A percentile compares a stretch with the other conserved stretches of the same genome.
phyloP scores from a whole-genome alignment of 2,113 vertebrate genomes.

The Tichodroma muraria region DNA sequence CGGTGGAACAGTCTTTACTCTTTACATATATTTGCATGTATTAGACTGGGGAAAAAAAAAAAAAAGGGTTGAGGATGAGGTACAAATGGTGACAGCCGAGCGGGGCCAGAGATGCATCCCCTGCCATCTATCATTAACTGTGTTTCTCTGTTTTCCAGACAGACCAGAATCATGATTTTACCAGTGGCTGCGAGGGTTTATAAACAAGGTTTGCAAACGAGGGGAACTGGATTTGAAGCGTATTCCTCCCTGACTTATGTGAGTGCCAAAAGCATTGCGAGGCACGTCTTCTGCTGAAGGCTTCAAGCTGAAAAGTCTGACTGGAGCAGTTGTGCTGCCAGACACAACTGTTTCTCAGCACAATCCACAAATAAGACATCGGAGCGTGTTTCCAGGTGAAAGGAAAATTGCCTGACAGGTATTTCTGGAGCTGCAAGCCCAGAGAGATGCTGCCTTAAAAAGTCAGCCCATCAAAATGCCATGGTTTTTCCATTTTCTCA shows the following conservation, averaged over 20 bases:
- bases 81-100: not conserved
- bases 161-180: not conserved
- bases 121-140: not conserved
- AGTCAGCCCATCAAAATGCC: not conserved
- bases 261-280: not conserved
- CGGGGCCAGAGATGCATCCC: not conserved
- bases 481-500: not conserved
- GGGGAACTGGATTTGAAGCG: not conserved
- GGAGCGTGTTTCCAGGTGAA: not conserved
- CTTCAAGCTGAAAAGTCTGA: slow-evolving; percentile 17
- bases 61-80: not conserved
- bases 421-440: not conserved
- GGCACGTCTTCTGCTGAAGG: not conserved
- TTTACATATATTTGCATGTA: slow-evolving; percentile 47
- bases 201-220: not conserved
- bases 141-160: not conserved
- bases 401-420: not conserved
- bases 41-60: not conserved
- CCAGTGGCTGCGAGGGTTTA: not conserved
- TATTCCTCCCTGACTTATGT: not conserved
- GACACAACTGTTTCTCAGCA: not conserved
- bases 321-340: not conserved
- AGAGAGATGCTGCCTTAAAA: not conserved
- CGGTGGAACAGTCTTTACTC: not conserved
- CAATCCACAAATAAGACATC: not conserved